Percentiles rank a stretch among this genome's conserved stretches.
These are phyloP conservation scores for Drusus annulatus DNA, from an alignment of 1,140 invertebrate species.

Conservation along the genomic window DNA sequence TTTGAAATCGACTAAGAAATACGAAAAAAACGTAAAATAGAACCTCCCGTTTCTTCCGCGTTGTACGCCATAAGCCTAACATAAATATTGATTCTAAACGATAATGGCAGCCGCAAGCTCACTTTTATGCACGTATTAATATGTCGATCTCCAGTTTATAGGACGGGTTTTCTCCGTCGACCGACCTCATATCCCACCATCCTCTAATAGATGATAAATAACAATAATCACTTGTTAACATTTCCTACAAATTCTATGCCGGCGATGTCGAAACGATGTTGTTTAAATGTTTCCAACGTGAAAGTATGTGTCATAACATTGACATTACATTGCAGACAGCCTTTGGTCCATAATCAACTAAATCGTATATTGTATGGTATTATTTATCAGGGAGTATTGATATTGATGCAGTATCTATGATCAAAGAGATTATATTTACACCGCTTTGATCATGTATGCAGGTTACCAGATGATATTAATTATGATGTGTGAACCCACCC, in stretches of 20 bases:
- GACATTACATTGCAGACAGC: background rate
- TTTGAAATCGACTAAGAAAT: background rate
- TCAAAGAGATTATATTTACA: too few species aligned
- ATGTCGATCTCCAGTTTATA: slow-evolving; percentile 35
- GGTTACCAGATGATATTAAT: too few species aligned
- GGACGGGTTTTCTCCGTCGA: background rate
- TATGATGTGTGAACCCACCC: too few species aligned
- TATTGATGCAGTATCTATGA: too few species aligned
- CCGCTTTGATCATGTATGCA: too few species aligned
- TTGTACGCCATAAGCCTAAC: background rate
- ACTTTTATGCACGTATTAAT: slow-evolving; percentile 10
- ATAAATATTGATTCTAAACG: slow-evolving; percentile 20
- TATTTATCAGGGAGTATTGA: background rate
- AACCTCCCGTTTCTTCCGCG: background rate
- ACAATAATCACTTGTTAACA: background rate
- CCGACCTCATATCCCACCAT: background rate
- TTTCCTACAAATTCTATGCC: background rate
- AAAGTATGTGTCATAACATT: slow-evolving; percentile 33
- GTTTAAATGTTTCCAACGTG: slow-evolving; percentile 16
- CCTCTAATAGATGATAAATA: background rate
- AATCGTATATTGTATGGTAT: too few species aligned
- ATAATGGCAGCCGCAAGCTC: background rate
- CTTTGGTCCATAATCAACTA: background rate
- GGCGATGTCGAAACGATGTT: slow-evolving; percentile 7
- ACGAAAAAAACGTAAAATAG: background rate